These are phyloP conservation scores for Gopherus flavomarginatus DNA, from an alignment of 2,113 vertebrate genomes.

Conservation along the genomic window DNA sequence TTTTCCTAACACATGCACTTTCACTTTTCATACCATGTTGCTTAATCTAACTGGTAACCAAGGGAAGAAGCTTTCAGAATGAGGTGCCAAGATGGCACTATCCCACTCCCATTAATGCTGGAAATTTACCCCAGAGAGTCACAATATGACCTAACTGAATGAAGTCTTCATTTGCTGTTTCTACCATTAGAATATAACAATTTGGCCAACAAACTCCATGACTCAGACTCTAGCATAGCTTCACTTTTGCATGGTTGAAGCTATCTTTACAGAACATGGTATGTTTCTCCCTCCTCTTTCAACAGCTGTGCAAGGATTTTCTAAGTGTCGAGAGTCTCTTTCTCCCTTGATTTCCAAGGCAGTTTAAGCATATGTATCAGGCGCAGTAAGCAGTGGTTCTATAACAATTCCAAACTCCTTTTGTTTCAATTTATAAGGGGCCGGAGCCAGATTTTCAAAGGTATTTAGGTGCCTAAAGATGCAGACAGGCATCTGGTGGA, in stretches of 20 bases:
- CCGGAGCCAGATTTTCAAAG: not conserved
- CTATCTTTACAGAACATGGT: not conserved
- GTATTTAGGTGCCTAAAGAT: not conserved
- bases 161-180: not conserved
- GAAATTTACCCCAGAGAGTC: not conserved
- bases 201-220: not conserved
- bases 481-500: not conserved
- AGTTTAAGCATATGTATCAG: not conserved
- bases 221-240: slow-evolving; percentile 25
- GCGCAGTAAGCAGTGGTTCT: not conserved
- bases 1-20: not conserved
- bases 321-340: not conserved
- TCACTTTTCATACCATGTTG: not conserved
- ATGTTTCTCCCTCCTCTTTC: not conserved
- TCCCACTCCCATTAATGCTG: not conserved
- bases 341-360: not conserved
- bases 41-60: not conserved
- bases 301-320: not conserved
- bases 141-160: not conserved
- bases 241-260: not conserved
- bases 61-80: not conserved
- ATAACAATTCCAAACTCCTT: not conserved
- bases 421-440: not conserved
- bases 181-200: not conserved
- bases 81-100: not conserved